Evolutionary conservation across 92 coral and sea anemone genomes (phyloP), one percentile per base, ranked within the genome.

Genomic region (Palythoa grandis): DNA sequence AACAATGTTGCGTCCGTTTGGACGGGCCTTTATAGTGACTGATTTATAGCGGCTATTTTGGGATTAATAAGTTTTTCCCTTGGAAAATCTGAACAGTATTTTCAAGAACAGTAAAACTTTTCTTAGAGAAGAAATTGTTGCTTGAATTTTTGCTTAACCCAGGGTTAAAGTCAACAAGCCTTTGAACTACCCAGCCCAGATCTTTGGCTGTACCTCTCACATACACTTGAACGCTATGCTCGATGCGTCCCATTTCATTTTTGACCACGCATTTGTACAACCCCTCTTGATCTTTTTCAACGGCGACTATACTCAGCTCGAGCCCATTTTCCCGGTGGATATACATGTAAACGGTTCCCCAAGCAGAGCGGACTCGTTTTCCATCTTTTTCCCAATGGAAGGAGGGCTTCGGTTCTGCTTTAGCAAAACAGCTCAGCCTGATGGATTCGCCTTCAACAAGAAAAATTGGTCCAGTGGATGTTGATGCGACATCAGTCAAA

Each of bases 361-460:
- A 79, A 60, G n/a, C 40, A 3, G 84, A 24, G 24, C 40, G 20
- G 53, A 79, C 16, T 10, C 9, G 56, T 24, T 79, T 40, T 11
- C 84, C 84, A 24, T 79, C 84, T 40, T 79, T 79, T 43, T 39
- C 16, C 84, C 84, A 79, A 16, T 79, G 14, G 73, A 79, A 61
- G 19, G 57, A 15, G 38, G 84, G 84, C 24, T 79, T 79, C 2
- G 84, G 84, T 43, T 79, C 84, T 7, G 72, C 84, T 19, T 11
- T 63, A 15, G 84, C 84, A 63, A 79, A 79, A 63, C 84, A 79
- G 48, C 15, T 10, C 11, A 79, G 84, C 68, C 54, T 61, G n/a
- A 22, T 63, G 25, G 84, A 60, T 61, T 79, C 84, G 13, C 72
- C 73, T 61, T 65, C 22, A 10, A 61, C 11, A 48, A 79, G 72